A percentile compares a stretch with the other conserved stretches of the same genome.
Evolutionary conservation across 2,113 vertebrate species (phyloP).

Genomic region (Peromyscus maniculatus): DNA sequence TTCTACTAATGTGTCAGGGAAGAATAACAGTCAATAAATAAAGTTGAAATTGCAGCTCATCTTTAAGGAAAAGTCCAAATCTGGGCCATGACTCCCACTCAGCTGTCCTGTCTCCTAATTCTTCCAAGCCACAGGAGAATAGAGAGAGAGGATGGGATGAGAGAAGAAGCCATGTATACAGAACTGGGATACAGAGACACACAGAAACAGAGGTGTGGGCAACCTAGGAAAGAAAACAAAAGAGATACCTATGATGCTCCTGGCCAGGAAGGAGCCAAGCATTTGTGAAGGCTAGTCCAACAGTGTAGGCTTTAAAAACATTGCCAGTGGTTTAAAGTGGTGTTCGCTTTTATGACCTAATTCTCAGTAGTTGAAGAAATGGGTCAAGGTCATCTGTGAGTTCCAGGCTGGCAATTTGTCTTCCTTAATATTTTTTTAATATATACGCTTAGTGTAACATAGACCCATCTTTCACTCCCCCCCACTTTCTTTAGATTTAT

Average conservation of each 20-base stretch:
- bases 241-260: not conserved
- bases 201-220: not conserved
- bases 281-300: not conserved
- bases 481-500: not conserved
- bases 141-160: not conserved
- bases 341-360: not conserved
- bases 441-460: not conserved
- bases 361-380: not conserved
- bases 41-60: not conserved
- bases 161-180: not conserved
- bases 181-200: not conserved
- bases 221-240: not conserved
- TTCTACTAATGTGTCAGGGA: not conserved
- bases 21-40: not conserved
- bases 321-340: not conserved
- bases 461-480: not conserved
- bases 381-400: not conserved
- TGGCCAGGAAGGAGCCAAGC: not conserved
- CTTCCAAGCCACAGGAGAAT: not conserved
- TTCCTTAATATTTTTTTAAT: not conserved
- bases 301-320: not conserved
- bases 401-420: not conserved
- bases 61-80: constrained; percentile 29
- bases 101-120: not conserved
- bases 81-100: not conserved